Base-by-base conservation (phyloP, 53 echinoderm and acorn worm genomes). In the Paracentrotus lividus region DNA sequence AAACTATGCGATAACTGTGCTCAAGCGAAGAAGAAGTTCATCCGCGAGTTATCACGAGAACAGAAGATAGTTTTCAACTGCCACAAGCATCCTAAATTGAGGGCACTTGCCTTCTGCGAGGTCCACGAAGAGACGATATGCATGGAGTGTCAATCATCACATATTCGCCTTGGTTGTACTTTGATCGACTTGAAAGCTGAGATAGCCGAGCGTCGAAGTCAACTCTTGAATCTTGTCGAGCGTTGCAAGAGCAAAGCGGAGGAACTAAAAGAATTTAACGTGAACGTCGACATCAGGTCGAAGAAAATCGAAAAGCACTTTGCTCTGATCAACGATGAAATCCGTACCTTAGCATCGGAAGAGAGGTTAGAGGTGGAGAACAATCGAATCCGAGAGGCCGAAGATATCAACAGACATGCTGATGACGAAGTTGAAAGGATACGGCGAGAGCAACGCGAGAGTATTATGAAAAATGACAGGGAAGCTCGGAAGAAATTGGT, bases 251-350 rank as follows among this genome's bases (percentile, higher is more conserved):
- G 31, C 26, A 85, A 49, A 85, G 85, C 31, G n/a, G 27, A 26
- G 13, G 51, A 85, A 85, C 31, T 85, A 26, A 31, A 85, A 47
- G 12, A 51, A 49, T 51, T 85, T 40, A 51, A 85, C 31, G 29
- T 51, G 49, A 4, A 47, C 23, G 51, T 85, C 31, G 51, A 47
- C 27, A 29, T 14, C 23, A 27, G 85, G 27, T 33, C 85, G 5
- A 45, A 51, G 29, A n/a, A 49, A 49, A 85, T 85, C 47, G 29
- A 85, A 10, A 47, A 45, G 10, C 85, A 85, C 51, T 85, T 85
- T 13, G 49, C 85, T 8, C 14, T 1, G 27, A 85, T 85, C 85
- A 14, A 51, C 29, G 85, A 85, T 29, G 49, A 49, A 29, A 85
- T 85, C 20, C 85, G 49, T 12, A 45, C 29, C n/a, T 3, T 13